Conservation (phyloP, 2,113 vertebrate species). For the Oryzias curvinotus region DNA sequence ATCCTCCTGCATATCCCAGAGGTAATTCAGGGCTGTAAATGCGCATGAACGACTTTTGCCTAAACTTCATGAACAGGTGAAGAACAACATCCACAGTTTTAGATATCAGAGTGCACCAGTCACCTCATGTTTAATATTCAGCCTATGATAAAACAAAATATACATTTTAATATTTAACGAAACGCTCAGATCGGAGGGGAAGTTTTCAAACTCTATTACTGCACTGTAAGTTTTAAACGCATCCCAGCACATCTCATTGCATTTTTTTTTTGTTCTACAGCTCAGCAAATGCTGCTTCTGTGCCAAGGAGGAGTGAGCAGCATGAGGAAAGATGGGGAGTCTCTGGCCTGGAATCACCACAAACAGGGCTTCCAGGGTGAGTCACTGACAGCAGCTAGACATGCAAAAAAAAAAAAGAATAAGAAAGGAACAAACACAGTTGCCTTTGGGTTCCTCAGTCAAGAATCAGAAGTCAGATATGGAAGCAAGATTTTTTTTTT, state of each 20-base stretch:
- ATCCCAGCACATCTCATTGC: background rate
- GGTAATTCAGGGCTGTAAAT: too few relatives aligned
- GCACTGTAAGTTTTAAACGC: background rate
- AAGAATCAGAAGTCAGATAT: slow-evolving; percentile 1
- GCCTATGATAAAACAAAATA: too few relatives aligned
- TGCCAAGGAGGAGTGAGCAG: slow-evolving; percentile 58
- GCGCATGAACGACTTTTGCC: too few relatives aligned
- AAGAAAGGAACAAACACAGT: slow-evolving; percentile 22
- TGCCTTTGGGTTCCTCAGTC: slow-evolving; percentile 5
- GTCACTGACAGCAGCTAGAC: slow-evolving; percentile 41
- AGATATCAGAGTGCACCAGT: too few relatives aligned
- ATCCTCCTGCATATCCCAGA: too few relatives aligned
- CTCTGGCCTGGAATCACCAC: slow-evolving; percentile 64
- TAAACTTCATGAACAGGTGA: too few relatives aligned
- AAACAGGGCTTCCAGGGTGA: slow-evolving; percentile 71
- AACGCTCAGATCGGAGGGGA: too few relatives aligned
- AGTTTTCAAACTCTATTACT: background rate
- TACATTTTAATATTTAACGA: too few relatives aligned
- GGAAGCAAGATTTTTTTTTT: too few relatives aligned
- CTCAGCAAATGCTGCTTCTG: slow-evolving; percentile 70
- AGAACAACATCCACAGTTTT: too few relatives aligned
- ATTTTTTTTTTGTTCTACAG: slow-evolving; percentile 44
- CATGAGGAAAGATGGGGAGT: slow-evolving; percentile 56
- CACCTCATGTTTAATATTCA: too few relatives aligned
- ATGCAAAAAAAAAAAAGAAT: slow-evolving; percentile 16